Evolutionary conservation across 2,888 invertebrate genomes (phyloP), one percentile per base, ranked within the genome.

Genomic region (Pandemis corylana): DNA sequence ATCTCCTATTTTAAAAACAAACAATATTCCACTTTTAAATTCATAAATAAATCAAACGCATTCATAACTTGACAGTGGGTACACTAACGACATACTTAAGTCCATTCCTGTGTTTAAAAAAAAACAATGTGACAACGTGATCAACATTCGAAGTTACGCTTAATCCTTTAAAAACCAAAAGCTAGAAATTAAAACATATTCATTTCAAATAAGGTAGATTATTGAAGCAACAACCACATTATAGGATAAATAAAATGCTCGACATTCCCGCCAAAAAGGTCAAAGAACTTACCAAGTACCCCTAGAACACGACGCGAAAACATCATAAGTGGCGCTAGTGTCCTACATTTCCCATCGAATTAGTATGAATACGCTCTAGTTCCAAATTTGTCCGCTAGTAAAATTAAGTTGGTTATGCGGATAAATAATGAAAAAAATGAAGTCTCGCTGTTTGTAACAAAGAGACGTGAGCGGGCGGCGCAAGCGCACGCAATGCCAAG

Each of bases 401-500:
- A 46, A 13, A 1, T 12, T 67, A 83, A 80, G 76, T 69, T 78
- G 80, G 79, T 78, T 78, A 80, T 80, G 79, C 81, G 81, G 81
- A 86, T 85, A 89, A 88, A 89, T 86, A 85, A 89, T 84, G 90
- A 87, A 84, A 80, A 81, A 79, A 82, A 78, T 56, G 42, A 67
- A 82, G 77, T 81, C 80, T 78, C 85, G 85, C 85, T 85, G 85
- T 84, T 86, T 90, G 87, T 88, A 89, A 92, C 93, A 92, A 93
- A 92, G 93, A 89, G 85, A 88, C 84, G 89, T 85, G 84, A 86
- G 86, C 84, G 83, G 80, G 84, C 89, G 88, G 83, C 84, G 88
- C 87, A 84, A 83, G 83, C 87, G 88, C 87, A 88, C 89, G 89
- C 87, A 89, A 86, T 85, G 91, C 88, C 90, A 91, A 91, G 76